Evolutionary conservation across 2,113 vertebrate species (phyloP).

Genomic region (Microcebus ravelobensis): DNA sequence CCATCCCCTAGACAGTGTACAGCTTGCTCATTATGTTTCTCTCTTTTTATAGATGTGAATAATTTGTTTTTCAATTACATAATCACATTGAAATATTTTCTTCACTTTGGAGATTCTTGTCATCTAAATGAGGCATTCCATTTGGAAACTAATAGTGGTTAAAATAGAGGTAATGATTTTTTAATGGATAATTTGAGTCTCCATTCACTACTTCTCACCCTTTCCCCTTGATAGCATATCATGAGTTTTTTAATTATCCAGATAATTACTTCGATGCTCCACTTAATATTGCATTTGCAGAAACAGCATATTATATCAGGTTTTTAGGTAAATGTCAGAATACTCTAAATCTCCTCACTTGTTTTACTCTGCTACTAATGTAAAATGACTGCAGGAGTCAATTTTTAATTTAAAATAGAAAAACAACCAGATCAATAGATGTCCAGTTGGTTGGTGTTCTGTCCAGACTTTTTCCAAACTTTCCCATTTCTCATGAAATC

Average conservation of each 20-base stretch:
- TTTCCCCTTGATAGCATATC: slow-evolving; percentile 44
- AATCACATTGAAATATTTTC: slow-evolving; percentile 52
- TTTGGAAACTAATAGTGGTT: slow-evolving; percentile 59
- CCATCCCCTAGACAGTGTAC: too few relatives aligned
- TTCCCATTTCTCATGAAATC: slow-evolving; percentile 54
- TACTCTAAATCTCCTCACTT: slow-evolving; percentile 53
- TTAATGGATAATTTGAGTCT: slow-evolving; percentile 64
- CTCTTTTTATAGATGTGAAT: background rate
- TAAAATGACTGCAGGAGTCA: slow-evolving; percentile 76
- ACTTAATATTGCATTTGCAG: slow-evolving; percentile 39
- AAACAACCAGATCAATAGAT: slow-evolving; percentile 68
- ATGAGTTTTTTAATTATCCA: slow-evolving; percentile 57
- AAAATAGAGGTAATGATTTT: slow-evolving; percentile 55
- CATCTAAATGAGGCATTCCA: slow-evolving; percentile 63
- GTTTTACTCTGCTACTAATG: slow-evolving; percentile 65
- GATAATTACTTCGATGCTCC: slow-evolving; percentile 42
- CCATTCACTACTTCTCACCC: background rate
- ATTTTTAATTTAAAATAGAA: slow-evolving; percentile 82
- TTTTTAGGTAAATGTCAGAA: slow-evolving; percentile 34
- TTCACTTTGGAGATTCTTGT: slow-evolving; percentile 58
- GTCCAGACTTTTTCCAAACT: slow-evolving; percentile 27
- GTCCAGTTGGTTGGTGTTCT: slow-evolving; percentile 51
- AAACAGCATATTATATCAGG: slow-evolving; percentile 12
- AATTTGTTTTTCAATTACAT: slow-evolving; percentile 17
- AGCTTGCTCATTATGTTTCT: background rate